Evolutionary conservation across 2,797 vertebrate genomes (phyloP), one percentile per base, ranked within the genome.

Genomic region (Echiichthys vipera): DNA sequence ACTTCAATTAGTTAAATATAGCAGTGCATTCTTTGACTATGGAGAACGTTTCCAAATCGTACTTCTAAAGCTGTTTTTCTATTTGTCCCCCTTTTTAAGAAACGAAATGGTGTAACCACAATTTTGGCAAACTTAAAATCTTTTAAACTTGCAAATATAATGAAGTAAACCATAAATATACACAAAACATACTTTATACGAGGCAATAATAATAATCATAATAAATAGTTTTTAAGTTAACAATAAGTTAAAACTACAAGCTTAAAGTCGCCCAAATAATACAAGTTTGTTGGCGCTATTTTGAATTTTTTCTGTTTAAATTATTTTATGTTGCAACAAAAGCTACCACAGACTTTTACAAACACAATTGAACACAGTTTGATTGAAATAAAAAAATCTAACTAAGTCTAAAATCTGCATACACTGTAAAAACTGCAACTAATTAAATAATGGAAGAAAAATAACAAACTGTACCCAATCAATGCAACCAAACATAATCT

Each of bases 231-330:
- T 96, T 96, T 97, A 97, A 97, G 96, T 96, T 96, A 97, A 97
- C 96, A 96, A 96, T 97, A 97, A 98, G 96, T 97, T 97, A 97
- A 97, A 97, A 96, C 96, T 97, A 98, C 96, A 95, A 97, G 96
- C 96, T 97, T 96, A 96, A 96, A 96, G 95, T 96, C 94, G 96
- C 96, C 95, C 94, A 97, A 97, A 97, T 97, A 97, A 96, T 97
- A 96, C 96, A 96, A 95, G 95, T 96, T 97, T 96, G 95, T 96
- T 96, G 96, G 96, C 96, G 96, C 96, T 97, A 96, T 96, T 96
- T 90, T 94, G 95, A 95, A 93, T 93, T 94, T 94, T 95, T 95
- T 96, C 91, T 71, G 89, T 95, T 95, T 95, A 95, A 95, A 95
- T 93, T 94, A 95, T 95, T 95, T 96, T 95, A 96, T 96, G 95